Percentiles rank a stretch among this genome's conserved stretches.
Conservation (phyloP, 2,797 vertebrate species). For the Aeoliscus strigatus region DNA sequence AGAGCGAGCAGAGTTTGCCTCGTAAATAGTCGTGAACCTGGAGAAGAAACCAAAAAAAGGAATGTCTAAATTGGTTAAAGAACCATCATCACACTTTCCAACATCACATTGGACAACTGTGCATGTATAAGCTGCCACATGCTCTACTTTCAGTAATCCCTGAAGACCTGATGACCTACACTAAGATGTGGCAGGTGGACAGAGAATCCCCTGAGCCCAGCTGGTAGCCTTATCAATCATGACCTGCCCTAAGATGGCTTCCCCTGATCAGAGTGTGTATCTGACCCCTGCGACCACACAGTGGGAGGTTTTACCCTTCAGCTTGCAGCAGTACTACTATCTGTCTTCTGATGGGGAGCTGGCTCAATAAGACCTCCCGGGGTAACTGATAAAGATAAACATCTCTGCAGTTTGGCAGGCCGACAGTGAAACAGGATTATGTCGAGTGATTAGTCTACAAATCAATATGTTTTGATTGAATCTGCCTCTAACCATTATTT, state of each 20-base stretch:
- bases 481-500: constrained; percentile 27
- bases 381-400: constrained; percentile 43
- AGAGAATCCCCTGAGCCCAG: constrained; percentile 52
- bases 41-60: constrained; percentile 13
- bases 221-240: constrained; percentile 60
- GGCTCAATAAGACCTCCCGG: constrained; percentile 47
- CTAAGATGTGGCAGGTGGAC: constrained; percentile 54
- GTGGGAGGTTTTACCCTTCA: constrained; percentile 61
- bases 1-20: constrained; percentile 95
- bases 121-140: constrained; percentile 45
- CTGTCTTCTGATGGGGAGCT: constrained; percentile 45
- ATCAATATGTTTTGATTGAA: constrained; percentile 66
- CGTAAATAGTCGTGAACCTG: constrained; percentile 98
- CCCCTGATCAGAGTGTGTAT: constrained; percentile 44
- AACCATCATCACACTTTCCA: constrained; percentile 1
- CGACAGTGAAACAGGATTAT: constrained; percentile 63
- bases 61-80: not conserved
- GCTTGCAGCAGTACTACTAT: constrained; percentile 37
- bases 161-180: constrained; percentile 36
- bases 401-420: constrained; percentile 38
- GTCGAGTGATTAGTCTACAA: constrained; percentile 56
- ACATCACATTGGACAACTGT: not conserved
- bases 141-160: constrained; percentile 57
- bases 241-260: constrained; percentile 46
- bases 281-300: constrained; percentile 51